These are phyloP conservation scores for Elgonia sp. DNA, from an alignment of 2,888 invertebrate genomes.

Conservation along the genomic window DNA sequence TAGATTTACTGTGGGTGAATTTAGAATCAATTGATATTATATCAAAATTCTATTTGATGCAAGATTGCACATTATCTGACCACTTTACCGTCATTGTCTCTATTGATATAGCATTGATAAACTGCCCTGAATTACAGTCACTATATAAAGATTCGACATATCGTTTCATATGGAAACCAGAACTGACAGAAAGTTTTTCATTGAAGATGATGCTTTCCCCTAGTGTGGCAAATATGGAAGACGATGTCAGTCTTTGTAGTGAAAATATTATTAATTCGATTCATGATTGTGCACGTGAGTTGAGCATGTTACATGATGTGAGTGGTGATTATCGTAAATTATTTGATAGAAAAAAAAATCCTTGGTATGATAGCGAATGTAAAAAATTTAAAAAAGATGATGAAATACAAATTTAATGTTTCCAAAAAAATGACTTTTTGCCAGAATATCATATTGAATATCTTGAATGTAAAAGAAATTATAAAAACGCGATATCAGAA, in stretches of 20 bases:
- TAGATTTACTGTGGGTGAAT: background rate
- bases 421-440: background rate
- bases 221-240: background rate
- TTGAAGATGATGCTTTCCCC: background rate
- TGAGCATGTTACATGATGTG: background rate
- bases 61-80: background rate
- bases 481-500: too few species aligned
- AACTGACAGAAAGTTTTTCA: background rate
- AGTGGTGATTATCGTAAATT: background rate
- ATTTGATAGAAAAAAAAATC: background rate
- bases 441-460: too few species aligned
- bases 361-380: background rate
- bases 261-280: background rate
- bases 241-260: background rate
- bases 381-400: background rate
- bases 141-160: background rate
- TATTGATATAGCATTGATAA: background rate
- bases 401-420: background rate
- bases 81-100: background rate
- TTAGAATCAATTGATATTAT: background rate
- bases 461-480: too few species aligned
- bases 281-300: background rate
- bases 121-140: background rate
- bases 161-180: background rate
- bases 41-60: background rate